Conservation (phyloP, 2,113 vertebrate genomes). For the Otocyon megalotis region DNA sequence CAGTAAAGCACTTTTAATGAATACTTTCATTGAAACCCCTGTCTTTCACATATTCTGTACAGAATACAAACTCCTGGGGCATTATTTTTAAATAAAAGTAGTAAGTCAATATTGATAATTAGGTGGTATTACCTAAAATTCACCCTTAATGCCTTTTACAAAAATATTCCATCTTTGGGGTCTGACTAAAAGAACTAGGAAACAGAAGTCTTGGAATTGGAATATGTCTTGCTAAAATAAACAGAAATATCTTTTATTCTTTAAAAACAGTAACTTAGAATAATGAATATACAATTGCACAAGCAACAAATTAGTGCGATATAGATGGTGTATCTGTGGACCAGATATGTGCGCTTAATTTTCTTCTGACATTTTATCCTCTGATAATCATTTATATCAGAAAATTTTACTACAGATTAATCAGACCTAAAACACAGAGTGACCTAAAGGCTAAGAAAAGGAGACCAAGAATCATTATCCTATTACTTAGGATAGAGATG, state of each 20-base stretch:
- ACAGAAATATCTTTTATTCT: background rate
- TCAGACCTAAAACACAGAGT: background rate
- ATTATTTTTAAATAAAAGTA: slow-evolving; percentile 13
- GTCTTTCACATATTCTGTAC: background rate
- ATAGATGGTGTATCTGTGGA: background rate
- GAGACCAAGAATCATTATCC: background rate
- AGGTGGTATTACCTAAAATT: background rate
- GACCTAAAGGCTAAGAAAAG: background rate
- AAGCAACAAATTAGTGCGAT: background rate
- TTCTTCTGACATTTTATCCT: background rate
- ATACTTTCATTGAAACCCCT: background rate
- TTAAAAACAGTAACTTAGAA: background rate
- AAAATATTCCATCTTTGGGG: background rate
- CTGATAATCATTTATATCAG: background rate
- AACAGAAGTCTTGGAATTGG: background rate
- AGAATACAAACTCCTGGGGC: background rate
- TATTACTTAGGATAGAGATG: background rate
- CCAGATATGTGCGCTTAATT: background rate
- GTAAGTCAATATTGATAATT: background rate
- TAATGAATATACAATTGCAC: background rate
- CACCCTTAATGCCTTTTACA: background rate
- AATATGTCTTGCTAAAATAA: background rate
- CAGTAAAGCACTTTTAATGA: background rate
- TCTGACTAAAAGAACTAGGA: background rate
- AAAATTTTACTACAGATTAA: background rate